Base-by-base conservation (phyloP, 1,140 invertebrate species). In the Planococcus citri region DNA sequence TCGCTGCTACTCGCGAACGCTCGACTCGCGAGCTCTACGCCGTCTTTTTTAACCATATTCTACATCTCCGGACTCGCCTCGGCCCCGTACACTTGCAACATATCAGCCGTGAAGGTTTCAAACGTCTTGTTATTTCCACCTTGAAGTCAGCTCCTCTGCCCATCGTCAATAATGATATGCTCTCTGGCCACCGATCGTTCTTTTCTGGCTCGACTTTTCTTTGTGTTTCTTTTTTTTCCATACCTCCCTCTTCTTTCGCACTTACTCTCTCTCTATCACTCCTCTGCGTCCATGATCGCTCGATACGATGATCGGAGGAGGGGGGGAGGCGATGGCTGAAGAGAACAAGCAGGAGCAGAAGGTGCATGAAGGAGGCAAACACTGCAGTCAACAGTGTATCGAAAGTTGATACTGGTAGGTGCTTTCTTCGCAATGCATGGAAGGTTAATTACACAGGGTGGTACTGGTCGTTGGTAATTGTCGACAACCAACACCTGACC, bases 71-170 rank as follows among this genome's bases (percentile, higher is more conserved):
- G 60, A 64, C 60, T 64, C 60, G 60, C 60, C 60, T 20, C 60
- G 60, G 60, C 60, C 60, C 60, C 22, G 25, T 24, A 64, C 60
- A 64, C 60, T 64, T 64, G 60, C 60, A 64, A 64, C 60, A 64
- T 64, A 25, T 64, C 60, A 64, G 60, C 60, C 60, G 60, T 64
- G 60, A 64, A 64, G 60, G 60, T 64, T 64, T 64, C 60, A 25
- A 17, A 64, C 60, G 60, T 64, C 60, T 64, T 64, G 22, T 64
- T 64, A 64, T 64, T 64, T 64, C 60, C 60, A 64, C 60, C 60
- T 64, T 64, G 60, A 64, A 64, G 22, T 17, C 25, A 9, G 60
- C 25, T 64, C 25, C 60, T 64, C 60, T 64, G 25, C 25, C 60
- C 25, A 64, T 64, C 22, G 21, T 22, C 17, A 17, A 20, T 58